These are phyloP conservation scores for Erannis defoliaria DNA, from an alignment of 2,888 invertebrate species.

Conservation along the genomic window DNA sequence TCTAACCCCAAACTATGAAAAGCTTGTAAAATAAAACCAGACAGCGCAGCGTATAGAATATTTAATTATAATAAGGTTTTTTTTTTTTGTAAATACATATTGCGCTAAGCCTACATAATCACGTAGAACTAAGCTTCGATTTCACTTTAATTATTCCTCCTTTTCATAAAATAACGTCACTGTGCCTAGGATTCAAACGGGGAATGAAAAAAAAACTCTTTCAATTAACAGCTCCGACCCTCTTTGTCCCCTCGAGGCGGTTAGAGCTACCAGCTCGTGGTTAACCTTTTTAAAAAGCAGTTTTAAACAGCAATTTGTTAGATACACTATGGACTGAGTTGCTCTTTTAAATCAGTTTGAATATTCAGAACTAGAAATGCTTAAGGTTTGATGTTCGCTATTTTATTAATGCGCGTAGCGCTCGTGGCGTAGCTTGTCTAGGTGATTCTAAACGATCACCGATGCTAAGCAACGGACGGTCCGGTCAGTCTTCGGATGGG, in stretches of 20 bases:
- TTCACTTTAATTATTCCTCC: background rate
- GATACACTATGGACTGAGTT: background rate
- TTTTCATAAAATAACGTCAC: slow-evolving; percentile 7
- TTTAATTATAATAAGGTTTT: too few relatives aligned
- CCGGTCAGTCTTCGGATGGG: too few relatives aligned
- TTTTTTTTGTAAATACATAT: background rate
- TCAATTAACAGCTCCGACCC: slow-evolving; percentile 26
- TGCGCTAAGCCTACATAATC: too few relatives aligned
- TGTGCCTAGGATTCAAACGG: slow-evolving; percentile 15
- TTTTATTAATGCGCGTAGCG: too few relatives aligned
- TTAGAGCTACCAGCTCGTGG: slow-evolving; percentile 24
- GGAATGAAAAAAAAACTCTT: slow-evolving; percentile 21
- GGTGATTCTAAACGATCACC: too few relatives aligned
- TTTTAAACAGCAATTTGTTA: slow-evolving; percentile 15
- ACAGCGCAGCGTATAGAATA: too few relatives aligned
- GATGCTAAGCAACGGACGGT: too few relatives aligned
- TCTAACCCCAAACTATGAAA: too few relatives aligned
- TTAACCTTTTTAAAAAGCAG: slow-evolving; percentile 31
- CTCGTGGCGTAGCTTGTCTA: too few relatives aligned
- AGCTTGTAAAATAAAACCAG: too few relatives aligned
- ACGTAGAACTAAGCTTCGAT: too few relatives aligned
- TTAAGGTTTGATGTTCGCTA: too few relatives aligned
- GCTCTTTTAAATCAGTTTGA: slow-evolving; percentile 3
- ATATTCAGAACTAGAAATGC: background rate
- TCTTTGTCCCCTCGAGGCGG: slow-evolving; percentile 28